Base-by-base conservation (phyloP, 2,888 invertebrate species). In the Eupelmus urozonus region DNA sequence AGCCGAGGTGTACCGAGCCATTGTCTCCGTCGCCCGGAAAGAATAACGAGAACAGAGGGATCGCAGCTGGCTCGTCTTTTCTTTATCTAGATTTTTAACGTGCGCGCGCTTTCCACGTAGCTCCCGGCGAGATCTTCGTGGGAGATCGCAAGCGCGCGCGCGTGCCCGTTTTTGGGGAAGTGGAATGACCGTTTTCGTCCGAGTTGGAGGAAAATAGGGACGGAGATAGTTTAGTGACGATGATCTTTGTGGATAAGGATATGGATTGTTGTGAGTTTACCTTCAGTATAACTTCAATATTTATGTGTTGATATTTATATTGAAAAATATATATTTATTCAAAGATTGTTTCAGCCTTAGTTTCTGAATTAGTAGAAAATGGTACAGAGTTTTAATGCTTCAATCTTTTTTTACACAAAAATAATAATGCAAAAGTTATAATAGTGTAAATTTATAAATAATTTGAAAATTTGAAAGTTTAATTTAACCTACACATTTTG, bases 41-140 rank as follows among this genome's bases (percentile, higher is more conserved):
- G 80, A 80, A 80, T 75, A 78, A 78, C 66, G 78, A 13, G 62
- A n/a, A n/a, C n/a, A n/a, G n/a, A n/a, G n/a, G n/a, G 25, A 34
- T 1, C 16, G 34, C 76, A 70, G 70, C 76, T 76, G 77, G 53
- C 34, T 16, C n/a, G 45, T 34, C 34, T 34, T 34, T 34, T 34
- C 34, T 34, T 34, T n/a, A n/a, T n/a, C 34, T 9, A 34, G 34
- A 34, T 34, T 34, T 5, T 34, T 34, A 34, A 34, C n/a, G n/a
- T n/a, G n/a, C n/a, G n/a, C n/a, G n/a, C n/a, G n/a, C 34, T 34
- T 5, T 34, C 34, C 9, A 34, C 9, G 34, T n/a, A 34, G 3
- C 34, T 34, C 5, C 3, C 3, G 34, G 34, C 9, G 34, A 34
- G 9, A 34, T 34, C 34, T 34, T 34, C 9, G 34, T 34, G 78